A percentile compares a stretch with the other conserved stretches of the same genome.
Evolutionary conservation across 2,797 vertebrate genomes (phyloP).

Genomic region (Gallirallus australis): DNA sequence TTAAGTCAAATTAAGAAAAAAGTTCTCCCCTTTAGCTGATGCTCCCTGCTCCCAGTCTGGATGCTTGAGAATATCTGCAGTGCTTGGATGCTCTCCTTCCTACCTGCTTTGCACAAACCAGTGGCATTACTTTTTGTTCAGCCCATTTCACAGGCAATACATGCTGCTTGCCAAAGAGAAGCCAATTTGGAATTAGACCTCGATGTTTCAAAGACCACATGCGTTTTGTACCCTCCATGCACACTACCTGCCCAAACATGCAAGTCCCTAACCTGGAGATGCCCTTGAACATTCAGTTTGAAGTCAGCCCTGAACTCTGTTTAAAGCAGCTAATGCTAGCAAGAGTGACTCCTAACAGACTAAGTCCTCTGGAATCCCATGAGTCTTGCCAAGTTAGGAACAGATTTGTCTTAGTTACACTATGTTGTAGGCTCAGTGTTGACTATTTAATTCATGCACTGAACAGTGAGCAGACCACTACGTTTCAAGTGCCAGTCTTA

Average conservation of each 20-base stretch:
- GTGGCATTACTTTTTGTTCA: background rate
- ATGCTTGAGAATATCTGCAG: background rate
- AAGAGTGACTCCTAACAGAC: background rate
- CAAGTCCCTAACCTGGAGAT: background rate
- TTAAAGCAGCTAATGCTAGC: background rate
- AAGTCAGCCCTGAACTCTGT: background rate
- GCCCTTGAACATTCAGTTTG: background rate
- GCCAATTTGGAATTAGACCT: background rate
- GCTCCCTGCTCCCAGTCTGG: background rate
- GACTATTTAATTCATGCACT: background rate
- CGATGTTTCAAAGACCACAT: background rate
- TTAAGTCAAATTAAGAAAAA: background rate
- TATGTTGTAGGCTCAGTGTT: background rate
- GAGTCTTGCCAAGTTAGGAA: background rate
- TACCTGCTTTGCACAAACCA: background rate
- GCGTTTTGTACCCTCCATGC: background rate
- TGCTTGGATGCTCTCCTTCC: background rate
- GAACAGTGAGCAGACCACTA: background rate
- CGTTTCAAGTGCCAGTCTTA: background rate
- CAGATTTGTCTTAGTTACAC: too few relatives aligned
- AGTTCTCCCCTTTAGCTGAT: background rate
- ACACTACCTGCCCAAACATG: constrained; percentile 23
- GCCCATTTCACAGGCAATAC: constrained; percentile 16
- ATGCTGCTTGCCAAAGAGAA: constrained; percentile 44
- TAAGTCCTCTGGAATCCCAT: background rate